phyloP scores from a whole-genome alignment of 2,113 vertebrate genomes.

The Macquaria ambigua region DNA sequence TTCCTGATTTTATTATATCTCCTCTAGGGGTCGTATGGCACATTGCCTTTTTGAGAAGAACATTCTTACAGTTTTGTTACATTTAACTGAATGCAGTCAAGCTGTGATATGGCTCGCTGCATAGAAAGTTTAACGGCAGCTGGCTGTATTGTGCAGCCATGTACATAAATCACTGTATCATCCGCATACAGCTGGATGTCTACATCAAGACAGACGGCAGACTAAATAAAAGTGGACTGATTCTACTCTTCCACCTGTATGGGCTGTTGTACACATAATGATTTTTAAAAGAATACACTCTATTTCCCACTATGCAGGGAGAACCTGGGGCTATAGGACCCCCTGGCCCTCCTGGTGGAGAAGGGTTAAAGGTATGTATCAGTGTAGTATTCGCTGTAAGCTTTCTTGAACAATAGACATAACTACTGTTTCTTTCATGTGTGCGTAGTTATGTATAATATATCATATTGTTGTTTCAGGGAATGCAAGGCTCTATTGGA shows the following conservation, averaged over 20 bases:
- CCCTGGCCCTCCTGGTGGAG: conserved; percentile 80
- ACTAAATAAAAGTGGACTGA: neutral
- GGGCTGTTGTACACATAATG: neutral
- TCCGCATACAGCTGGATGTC: neutral
- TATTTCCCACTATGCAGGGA: conserved; percentile 74
- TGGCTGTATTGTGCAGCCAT: neutral
- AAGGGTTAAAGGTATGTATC: conserved; percentile 84
- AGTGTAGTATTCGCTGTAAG: neutral
- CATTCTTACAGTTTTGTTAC: no score
- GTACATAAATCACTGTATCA: neutral
- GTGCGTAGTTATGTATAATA: neutral
- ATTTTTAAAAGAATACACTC: neutral
- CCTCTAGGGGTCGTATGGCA: no score
- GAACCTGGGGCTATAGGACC: conserved; percentile 79
- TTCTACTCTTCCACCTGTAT: neutral
- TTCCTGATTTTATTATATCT: no score
- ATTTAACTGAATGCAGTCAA: no score
- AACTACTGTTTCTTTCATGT: neutral
- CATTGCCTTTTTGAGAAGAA: no score
- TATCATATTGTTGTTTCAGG: conserved; percentile 75
- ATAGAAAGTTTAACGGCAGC: neutral
- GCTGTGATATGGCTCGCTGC: neutral
- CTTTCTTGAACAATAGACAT: neutral
- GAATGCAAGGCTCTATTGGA: conserved; percentile 78
- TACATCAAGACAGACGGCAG: neutral